phyloP scores from a whole-genome alignment of 1,140 invertebrate genomes.

The Kradibia gibbosae region DNA sequence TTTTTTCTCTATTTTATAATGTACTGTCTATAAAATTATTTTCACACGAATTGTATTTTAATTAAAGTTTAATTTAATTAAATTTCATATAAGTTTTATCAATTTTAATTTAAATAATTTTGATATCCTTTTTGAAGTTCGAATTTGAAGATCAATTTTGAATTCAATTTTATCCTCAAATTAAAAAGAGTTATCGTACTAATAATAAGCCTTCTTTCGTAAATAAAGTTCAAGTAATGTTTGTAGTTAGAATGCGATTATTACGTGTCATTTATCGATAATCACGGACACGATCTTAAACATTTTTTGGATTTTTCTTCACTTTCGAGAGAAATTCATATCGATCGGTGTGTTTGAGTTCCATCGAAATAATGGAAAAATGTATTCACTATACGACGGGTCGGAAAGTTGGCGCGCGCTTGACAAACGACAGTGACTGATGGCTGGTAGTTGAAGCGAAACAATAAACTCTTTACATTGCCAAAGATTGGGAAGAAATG shows the following conservation, averaged over 20 bases:
- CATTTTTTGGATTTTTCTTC: background rate
- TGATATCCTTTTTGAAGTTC: no score
- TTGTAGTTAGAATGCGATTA: background rate
- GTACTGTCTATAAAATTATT: no score
- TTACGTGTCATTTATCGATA: background rate
- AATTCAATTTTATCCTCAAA: no score
- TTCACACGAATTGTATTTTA: no score
- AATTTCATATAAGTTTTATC: no score
- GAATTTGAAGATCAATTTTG: no score
- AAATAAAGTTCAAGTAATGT: background rate
- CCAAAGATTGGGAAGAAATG: background rate
- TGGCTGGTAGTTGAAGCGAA: constrained; percentile 37
- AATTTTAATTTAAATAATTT: no score
- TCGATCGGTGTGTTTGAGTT: constrained; percentile 39
- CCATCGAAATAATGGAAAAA: constrained; percentile 16
- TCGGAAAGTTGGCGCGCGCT: background rate
- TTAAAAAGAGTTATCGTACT: no score
- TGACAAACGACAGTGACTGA: constrained; percentile 49
- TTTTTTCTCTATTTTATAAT: no score
- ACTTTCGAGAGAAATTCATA: constrained; percentile 5
- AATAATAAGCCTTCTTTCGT: no score
- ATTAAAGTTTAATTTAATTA: no score
- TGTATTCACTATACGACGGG: constrained; percentile 11
- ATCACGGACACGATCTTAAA: background rate
- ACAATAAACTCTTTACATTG: constrained; percentile 36